These are phyloP conservation scores for Listronotus oregonensis DNA, from an alignment of 1,140 invertebrate genomes.

Conservation along the genomic window DNA sequence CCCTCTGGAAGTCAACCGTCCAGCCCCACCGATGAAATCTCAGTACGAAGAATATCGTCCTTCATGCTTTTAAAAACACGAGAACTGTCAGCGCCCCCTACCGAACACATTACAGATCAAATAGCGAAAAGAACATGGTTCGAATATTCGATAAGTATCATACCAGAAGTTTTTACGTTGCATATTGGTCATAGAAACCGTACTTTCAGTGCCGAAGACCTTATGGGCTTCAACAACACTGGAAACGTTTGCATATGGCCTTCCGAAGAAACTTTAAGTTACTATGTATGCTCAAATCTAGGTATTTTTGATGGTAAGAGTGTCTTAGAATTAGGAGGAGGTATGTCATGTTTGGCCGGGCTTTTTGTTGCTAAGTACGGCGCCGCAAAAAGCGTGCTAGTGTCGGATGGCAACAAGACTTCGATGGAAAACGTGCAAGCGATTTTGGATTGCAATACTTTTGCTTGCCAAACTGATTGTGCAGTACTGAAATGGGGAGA, in stretches of 20 bases:
- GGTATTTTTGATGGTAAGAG: slow-evolving; percentile 67
- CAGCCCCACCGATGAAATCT: slow-evolving; percentile 59
- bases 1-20: slow-evolving; percentile 52
- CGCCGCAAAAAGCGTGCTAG: slow-evolving; percentile 62
- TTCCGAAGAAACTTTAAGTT: slow-evolving; percentile 82
- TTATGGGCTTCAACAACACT: slow-evolving; percentile 88
- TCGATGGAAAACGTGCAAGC: slow-evolving; percentile 76
- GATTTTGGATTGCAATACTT: slow-evolving; percentile 67
- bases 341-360: slow-evolving; percentile 84
- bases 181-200: slow-evolving; percentile 65
- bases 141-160: slow-evolving; percentile 61
- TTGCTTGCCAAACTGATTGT: slow-evolving; percentile 54
- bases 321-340: slow-evolving; percentile 81
- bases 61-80: slow-evolving; percentile 61
- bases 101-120: slow-evolving; percentile 36
- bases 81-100: slow-evolving; percentile 35
- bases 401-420: slow-evolving; percentile 80
- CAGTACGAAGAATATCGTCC: slow-evolving; percentile 63
- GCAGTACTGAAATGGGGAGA: slow-evolving; percentile 60
- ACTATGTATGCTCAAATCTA: slow-evolving; percentile 72
- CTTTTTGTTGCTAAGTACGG: slow-evolving; percentile 74
- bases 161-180: slow-evolving; percentile 57
- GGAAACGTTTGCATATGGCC: slow-evolving; percentile 92
- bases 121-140: slow-evolving; percentile 58
- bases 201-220: slow-evolving; percentile 68